These are phyloP conservation scores for Rhagonycha fulva DNA, from an alignment of 2,888 invertebrate genomes.

Conservation along the genomic window DNA sequence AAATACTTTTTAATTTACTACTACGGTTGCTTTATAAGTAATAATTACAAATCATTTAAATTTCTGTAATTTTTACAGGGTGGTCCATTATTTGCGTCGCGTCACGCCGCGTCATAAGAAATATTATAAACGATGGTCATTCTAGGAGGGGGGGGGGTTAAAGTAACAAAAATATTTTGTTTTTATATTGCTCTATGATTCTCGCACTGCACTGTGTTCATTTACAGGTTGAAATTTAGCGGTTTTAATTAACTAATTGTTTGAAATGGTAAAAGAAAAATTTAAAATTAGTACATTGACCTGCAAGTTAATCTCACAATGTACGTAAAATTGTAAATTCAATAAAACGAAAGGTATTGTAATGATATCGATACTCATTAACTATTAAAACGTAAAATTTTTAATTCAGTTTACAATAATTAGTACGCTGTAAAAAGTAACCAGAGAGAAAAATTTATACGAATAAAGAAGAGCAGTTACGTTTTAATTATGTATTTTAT, in stretches of 20 bases:
- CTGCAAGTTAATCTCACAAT: neutral
- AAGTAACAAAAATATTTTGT: too few species aligned
- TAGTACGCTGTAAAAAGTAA: neutral
- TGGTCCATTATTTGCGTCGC: neutral
- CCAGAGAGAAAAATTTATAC: neutral
- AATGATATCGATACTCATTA: neutral
- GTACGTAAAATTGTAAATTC: neutral
- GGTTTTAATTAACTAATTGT: too few species aligned
- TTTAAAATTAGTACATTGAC: neutral
- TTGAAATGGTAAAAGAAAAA: too few species aligned
- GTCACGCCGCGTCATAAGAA: too few species aligned
- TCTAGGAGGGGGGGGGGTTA: too few species aligned
- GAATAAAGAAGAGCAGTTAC: neutral
- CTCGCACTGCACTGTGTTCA: too few species aligned
- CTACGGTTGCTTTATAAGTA: neutral
- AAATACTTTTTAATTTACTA: neutral
- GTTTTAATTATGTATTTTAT: neutral
- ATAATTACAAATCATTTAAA: neutral
- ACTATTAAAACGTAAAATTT: neutral
- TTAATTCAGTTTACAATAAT: neutral
- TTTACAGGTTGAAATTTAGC: too few species aligned
- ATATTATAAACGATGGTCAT: too few species aligned
- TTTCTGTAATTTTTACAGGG: neutral
- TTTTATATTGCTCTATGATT: too few species aligned
- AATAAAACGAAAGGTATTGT: neutral